These are phyloP conservation scores for Sus cebifrons DNA, from an alignment of 2,797 vertebrate genomes.

Conservation along the genomic window DNA sequence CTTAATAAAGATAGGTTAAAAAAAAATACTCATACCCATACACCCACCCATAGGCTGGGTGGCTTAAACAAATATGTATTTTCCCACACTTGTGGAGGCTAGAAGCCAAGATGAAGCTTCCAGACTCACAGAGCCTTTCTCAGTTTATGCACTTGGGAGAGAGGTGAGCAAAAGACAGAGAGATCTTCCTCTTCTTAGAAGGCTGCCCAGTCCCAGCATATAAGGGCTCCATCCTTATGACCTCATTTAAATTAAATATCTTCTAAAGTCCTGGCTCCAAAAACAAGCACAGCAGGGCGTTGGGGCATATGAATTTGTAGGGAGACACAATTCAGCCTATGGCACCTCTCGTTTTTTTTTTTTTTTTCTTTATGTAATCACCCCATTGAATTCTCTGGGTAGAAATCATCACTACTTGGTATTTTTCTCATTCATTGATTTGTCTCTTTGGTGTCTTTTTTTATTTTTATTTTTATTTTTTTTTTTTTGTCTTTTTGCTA, in stretches of 20 bases:
- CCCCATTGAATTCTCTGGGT: neutral
- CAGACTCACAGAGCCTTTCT: neutral
- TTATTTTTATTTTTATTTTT: no score
- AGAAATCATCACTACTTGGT: neutral
- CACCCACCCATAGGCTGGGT: neutral
- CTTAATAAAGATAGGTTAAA: neutral
- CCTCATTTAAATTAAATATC: neutral
- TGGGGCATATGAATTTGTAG: neutral
- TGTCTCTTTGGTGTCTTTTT: neutral
- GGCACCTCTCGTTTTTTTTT: neutral
- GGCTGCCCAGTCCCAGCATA: neutral
- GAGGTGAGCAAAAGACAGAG: neutral
- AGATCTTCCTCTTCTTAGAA: neutral
- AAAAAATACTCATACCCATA: no score
- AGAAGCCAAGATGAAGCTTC: neutral
- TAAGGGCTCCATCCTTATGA: neutral
- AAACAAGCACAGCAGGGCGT: neutral
- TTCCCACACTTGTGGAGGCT: neutral
- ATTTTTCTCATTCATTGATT: neutral
- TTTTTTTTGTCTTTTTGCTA: no score
- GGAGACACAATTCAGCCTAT: neutral
- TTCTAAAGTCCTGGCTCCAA: neutral
- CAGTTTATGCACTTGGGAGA: neutral
- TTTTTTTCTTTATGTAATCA: neutral
- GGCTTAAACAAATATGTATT: neutral